These are phyloP conservation scores for Trachurus trachurus DNA, from an alignment of 2,797 vertebrate species.

Conservation along the genomic window DNA sequence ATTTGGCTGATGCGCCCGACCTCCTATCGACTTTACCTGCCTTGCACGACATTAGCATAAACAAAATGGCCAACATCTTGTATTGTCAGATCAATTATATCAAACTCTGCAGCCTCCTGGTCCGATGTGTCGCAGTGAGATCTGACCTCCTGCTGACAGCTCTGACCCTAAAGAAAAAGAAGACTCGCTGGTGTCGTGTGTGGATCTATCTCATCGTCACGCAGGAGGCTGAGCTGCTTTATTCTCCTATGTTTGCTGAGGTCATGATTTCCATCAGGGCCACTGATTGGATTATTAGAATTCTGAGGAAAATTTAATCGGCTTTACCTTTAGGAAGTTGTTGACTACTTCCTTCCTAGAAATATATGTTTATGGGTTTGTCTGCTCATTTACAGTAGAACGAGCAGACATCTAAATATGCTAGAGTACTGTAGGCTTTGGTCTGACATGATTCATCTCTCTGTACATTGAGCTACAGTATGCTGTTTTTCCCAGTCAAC, in stretches of 20 bases:
- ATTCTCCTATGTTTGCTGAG: neutral
- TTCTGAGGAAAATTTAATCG: no score
- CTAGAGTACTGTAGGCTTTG: no score
- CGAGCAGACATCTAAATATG: no score
- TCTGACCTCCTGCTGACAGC: constrained; percentile 6
- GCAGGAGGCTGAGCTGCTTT: neutral
- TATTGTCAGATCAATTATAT: constrained; percentile 38
- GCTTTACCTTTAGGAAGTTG: no score
- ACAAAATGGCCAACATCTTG: constrained; percentile 19
- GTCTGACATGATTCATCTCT: no score
- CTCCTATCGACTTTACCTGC: neutral
- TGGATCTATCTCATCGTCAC: neutral
- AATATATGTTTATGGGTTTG: no score
- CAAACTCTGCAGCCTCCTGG: neutral
- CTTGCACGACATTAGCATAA: neutral
- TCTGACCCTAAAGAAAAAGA: constrained; percentile 19
- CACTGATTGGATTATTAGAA: no score
- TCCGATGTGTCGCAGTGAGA: constrained; percentile 27
- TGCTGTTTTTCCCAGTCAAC: no score
- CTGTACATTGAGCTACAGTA: no score
- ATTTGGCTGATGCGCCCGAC: neutral
- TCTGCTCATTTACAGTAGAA: no score
- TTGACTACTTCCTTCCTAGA: no score
- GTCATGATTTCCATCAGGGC: no score
- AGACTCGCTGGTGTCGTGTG: neutral